Conservation (phyloP, 2,113 vertebrate genomes). For the Tor tambroides region DNA sequence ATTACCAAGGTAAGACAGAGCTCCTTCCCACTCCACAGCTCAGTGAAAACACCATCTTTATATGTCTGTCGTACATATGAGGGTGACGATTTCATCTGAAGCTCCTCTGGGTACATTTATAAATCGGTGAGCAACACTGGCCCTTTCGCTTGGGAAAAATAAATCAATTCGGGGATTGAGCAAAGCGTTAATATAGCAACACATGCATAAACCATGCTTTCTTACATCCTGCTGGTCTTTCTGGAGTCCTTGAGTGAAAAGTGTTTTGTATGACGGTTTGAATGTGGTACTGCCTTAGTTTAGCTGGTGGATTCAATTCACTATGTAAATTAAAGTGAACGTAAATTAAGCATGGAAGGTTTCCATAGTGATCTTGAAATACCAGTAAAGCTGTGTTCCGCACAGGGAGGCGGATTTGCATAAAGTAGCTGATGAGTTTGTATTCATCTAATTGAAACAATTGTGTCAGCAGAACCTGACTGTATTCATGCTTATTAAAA, state of each 20-base stretch:
- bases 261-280: not conserved
- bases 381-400: slow-evolving; percentile 5
- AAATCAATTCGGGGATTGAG: slow-evolving; percentile 1
- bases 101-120: not conserved
- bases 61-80: not conserved
- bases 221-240: not conserved
- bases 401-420: slow-evolving; percentile 32
- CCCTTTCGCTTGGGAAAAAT: not conserved
- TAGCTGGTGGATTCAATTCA: slow-evolving; percentile 20
- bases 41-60: slow-evolving; percentile 29
- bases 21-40: slow-evolving; percentile 36
- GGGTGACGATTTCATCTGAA: slow-evolving; percentile 26
- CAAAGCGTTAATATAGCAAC: not conserved
- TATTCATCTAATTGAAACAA: slow-evolving; percentile 18
- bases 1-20: slow-evolving; percentile 89
- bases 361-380: slow-evolving; percentile 34
- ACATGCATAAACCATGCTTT: not conserved
- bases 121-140: not conserved
- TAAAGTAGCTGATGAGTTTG: slow-evolving; percentile 18
- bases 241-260: not conserved
- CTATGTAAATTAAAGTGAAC: slow-evolving; percentile 5
- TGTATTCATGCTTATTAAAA: slow-evolving; percentile 7
- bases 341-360: slow-evolving; percentile 29
- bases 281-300: slow-evolving; percentile 5
- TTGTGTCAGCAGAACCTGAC: slow-evolving; percentile 6